A percentile compares a stretch with the other conserved stretches of the same genome.
Evolutionary conservation across 2,797 vertebrate species (phyloP).

Genomic region (Novumbra hubbsi): DNA sequence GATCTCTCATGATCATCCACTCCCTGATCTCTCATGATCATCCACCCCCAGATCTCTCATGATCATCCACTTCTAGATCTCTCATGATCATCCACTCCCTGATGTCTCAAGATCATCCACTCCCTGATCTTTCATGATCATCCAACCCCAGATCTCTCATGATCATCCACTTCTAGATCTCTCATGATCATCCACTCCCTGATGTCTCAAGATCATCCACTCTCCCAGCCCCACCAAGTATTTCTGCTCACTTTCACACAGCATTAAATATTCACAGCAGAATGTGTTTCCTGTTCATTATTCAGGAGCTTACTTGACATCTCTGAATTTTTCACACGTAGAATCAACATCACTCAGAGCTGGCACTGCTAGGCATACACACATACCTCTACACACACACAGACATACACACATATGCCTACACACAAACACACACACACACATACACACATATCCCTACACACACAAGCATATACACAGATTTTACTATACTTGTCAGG

Average conservation of each 20-base stretch:
- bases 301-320: constrained; percentile 70
- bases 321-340: constrained; percentile 61
- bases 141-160: too few relatives aligned
- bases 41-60: too few relatives aligned
- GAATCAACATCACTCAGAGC: constrained; percentile 19
- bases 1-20: constrained; percentile 8
- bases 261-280: constrained; percentile 71
- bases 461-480: background rate
- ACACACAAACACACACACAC: constrained; percentile 4
- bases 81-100: background rate
- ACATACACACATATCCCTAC: constrained; percentile 13
- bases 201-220: too few relatives aligned
- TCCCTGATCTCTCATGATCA: constrained; percentile 4
- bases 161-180: background rate
- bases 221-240: constrained; percentile 29
- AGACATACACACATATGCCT: constrained; percentile 21
- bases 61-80: background rate
- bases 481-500: too few relatives aligned
- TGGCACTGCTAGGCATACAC: constrained; percentile 19
- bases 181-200: too few relatives aligned
- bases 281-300: constrained; percentile 68
- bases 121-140: constrained; percentile 3
- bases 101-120: constrained; percentile 7
- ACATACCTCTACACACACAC: constrained; percentile 11
- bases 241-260: constrained; percentile 70